Evolutionary conservation across 2,113 vertebrate genomes (phyloP).

Genomic region (Alouatta palliata): DNA sequence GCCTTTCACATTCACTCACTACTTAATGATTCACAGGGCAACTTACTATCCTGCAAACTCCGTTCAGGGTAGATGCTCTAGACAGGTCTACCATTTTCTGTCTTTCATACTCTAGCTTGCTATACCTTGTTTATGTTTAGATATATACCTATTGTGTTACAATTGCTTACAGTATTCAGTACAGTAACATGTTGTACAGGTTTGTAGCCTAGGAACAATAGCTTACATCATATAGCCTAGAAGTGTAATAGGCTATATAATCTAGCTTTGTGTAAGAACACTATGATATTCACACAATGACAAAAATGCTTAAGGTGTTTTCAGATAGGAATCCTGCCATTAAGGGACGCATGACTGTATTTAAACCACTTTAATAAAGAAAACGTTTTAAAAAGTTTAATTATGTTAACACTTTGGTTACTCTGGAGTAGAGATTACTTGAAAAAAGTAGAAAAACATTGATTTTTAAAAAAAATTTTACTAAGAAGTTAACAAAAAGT

Average conservation of each 20-base stretch:
- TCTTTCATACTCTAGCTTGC: background rate
- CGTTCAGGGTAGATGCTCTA: background rate
- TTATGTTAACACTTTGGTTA: background rate
- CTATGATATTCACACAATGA: background rate
- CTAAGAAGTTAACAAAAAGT: background rate
- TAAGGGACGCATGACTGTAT: background rate
- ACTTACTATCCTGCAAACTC: background rate
- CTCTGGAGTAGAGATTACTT: background rate
- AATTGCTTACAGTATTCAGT: background rate
- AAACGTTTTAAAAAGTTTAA: background rate
- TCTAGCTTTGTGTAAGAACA: background rate
- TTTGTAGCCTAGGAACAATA: background rate
- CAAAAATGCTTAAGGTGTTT: background rate
- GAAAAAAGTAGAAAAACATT: background rate
- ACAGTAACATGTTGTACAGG: background rate
- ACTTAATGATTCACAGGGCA: background rate
- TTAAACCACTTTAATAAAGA: background rate
- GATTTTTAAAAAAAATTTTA: background rate
- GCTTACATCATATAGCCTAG: background rate
- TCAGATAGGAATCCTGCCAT: background rate
- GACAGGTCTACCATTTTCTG: background rate
- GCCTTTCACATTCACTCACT: background rate
- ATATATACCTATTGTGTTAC: background rate
- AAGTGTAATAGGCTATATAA: background rate
- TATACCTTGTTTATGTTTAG: background rate